phyloP scores from a whole-genome alignment of 2,113 vertebrate genomes.

The Echinops telfairi region DNA sequence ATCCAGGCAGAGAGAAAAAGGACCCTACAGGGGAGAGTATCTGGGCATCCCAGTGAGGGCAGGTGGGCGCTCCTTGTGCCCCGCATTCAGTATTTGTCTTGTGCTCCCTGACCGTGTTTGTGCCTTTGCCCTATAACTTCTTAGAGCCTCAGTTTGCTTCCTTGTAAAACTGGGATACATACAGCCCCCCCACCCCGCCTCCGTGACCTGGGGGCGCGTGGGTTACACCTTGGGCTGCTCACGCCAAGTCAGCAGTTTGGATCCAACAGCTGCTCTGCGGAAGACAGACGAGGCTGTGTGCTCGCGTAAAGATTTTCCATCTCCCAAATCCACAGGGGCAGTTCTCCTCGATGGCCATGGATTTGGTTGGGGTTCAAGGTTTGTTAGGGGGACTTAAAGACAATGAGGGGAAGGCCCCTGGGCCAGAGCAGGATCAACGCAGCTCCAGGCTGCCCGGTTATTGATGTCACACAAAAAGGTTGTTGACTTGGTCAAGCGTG shows the following conservation, averaged over 20 bases:
- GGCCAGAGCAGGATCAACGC: not conserved
- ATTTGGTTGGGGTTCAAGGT: too few species aligned
- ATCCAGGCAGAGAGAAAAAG: not conserved
- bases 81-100: not conserved
- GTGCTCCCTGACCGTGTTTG: not conserved
- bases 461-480: not conserved
- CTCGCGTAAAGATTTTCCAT: too few species aligned
- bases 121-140: not conserved
- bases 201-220: too few species aligned
- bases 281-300: too few species aligned
- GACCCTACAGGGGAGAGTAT: too few species aligned
- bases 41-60: not conserved
- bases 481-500: not conserved
- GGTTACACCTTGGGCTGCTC: not conserved
- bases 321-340: too few species aligned
- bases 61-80: accelerated
- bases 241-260: too few species aligned
- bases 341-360: too few species aligned
- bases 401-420: not conserved
- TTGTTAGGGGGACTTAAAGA: not conserved
- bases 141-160: not conserved
- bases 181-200: too few species aligned
- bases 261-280: too few species aligned
- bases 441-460: too few species aligned
- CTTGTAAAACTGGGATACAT: not conserved